Evolutionary conservation across 2,888 invertebrate species (phyloP), one percentile per base, ranked within the genome.

Genomic region (Ganaspis brasiliensis): DNA sequence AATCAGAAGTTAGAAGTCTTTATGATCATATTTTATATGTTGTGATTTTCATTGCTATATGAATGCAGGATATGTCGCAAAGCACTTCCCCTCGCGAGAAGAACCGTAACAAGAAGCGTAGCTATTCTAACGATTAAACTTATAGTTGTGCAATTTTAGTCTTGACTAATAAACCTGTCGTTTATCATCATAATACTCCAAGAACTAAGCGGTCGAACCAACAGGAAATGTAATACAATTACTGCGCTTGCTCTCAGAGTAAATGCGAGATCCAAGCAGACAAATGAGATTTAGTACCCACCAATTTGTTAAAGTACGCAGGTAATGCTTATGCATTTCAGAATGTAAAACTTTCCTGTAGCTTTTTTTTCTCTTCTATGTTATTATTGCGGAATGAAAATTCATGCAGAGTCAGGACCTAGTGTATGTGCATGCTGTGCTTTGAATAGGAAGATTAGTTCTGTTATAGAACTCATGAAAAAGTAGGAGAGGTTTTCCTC

Each of bases 141-240:
- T 35, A 61, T 37, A 61, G 59, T 35, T 61, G 9, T 2, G 61
- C 37, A 40, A 21, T 63, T 63, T 63, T 63, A 63, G 37, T 63
- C 63, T 40, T 40, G 40, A 63, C 40, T 63, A 40, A 24, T 63
- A 40, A 63, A 40, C 21, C 40, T 63, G 40, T 40, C 37, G 21
- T 40, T 63, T 63, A 40, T 40, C 63, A 40, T 63, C 21, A 40
- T 63, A 40, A 63, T 63, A 40, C 1, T n/a, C 63, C n/a, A 63
- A 63, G 40, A 63, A 40, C 24, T 24, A 63, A 40, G 24, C 14
- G 40, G 40, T 40, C 24, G 24, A 21, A 8, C 40, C 61, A 61
- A 61, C 61, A n/a, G 61, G 9, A 61, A 61, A 61, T 35, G 35
- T 61, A 61, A 61, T 61, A 61, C 35, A 61, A 61, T 61, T 61